Evolutionary conservation across 2,113 vertebrate genomes (phyloP).

Genomic region (Neoarius graeffei): DNA sequence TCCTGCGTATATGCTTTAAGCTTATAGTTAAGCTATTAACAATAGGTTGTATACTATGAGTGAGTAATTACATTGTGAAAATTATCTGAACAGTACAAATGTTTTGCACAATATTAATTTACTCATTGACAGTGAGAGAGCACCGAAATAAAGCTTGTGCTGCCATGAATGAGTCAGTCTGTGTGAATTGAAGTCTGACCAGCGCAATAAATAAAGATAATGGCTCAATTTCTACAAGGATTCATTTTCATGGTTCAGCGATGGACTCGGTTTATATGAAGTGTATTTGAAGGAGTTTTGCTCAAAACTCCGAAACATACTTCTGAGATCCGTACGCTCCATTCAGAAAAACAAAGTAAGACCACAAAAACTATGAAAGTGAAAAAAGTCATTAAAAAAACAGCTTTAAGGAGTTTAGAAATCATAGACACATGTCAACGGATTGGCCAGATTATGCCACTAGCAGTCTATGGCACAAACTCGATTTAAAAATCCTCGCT

Average conservation of each 20-base stretch:
- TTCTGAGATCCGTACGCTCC: neutral
- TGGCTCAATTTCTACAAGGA: neutral
- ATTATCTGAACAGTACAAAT: neutral
- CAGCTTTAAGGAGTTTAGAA: neutral
- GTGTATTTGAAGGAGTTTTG: neutral
- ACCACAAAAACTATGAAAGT: neutral
- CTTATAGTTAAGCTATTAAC: neutral
- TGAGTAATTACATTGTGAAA: neutral
- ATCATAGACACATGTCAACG: neutral
- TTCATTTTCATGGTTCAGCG: neutral
- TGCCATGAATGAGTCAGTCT: neutral
- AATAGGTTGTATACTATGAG: neutral
- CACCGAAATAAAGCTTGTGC: neutral
- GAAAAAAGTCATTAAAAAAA: neutral
- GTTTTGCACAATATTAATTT: neutral
- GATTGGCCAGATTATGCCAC: neutral
- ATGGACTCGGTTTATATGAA: neutral
- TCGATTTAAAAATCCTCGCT: neutral
- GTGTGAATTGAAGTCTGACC: slow-evolving; percentile 8
- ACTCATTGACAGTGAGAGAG: too few species aligned
- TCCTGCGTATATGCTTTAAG: neutral
- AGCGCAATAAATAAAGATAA: slow-evolving; percentile 7
- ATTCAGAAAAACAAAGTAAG: neutral
- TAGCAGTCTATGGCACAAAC: neutral
- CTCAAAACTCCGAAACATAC: neutral